These are phyloP conservation scores for Nycticryphes semicollaris DNA, from an alignment of 2,113 vertebrate species.

Conservation along the genomic window DNA sequence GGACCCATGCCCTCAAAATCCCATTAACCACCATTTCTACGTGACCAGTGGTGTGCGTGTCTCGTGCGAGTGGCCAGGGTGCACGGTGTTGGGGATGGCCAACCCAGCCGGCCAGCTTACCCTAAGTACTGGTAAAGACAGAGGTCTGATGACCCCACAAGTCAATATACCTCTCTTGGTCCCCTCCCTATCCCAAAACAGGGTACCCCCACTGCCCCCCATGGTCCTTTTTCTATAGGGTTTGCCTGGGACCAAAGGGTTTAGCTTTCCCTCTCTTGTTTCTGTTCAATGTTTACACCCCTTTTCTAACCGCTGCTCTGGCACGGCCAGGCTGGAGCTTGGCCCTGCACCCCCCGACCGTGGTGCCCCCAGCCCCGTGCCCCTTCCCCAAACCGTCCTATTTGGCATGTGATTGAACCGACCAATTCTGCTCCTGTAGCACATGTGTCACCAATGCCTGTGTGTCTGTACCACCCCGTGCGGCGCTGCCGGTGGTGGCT, in stretches of 20 bases:
- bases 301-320: slow-evolving; percentile 5
- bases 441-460: slow-evolving; percentile 37
- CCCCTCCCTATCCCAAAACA: not conserved
- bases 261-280: slow-evolving; percentile 23
- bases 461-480: slow-evolving; percentile 64
- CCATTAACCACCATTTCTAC: not conserved
- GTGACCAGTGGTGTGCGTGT: slow-evolving; percentile 39
- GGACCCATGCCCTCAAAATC: not conserved
- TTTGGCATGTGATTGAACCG: slow-evolving; percentile 75
- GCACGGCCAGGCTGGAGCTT: not conserved
- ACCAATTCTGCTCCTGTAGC: slow-evolving; percentile 39
- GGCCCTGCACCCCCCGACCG: not conserved
- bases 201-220: not conserved
- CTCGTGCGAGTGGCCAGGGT: not conserved
- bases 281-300: slow-evolving; percentile 71
- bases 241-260: slow-evolving; percentile 72
- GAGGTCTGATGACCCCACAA: not conserved
- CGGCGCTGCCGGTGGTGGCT: slow-evolving; percentile 30
- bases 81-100: not conserved
- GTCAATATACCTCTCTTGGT: not conserved
- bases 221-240: not conserved
- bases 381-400: not conserved
- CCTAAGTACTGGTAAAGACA: not conserved
- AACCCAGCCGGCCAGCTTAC: not conserved
- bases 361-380: not conserved